Evolutionary conservation across 2,113 vertebrate species (phyloP).

Genomic region (Callocephalon fimbriatum): DNA sequence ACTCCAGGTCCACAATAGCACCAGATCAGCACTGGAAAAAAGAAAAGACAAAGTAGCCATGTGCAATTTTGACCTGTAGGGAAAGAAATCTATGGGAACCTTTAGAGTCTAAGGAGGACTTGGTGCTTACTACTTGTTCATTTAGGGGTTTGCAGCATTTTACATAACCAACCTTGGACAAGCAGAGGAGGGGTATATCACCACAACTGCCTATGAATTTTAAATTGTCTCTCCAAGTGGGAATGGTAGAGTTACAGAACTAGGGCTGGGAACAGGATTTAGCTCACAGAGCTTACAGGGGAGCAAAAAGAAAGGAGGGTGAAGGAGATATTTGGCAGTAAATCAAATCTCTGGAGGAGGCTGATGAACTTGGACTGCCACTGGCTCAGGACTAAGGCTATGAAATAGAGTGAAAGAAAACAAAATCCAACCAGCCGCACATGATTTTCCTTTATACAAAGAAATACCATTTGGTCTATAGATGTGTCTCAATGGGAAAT

Average conservation of each 20-base stretch:
- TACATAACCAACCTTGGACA: neutral
- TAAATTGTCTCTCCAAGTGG: neutral
- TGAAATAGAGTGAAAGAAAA: neutral
- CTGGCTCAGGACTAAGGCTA: neutral
- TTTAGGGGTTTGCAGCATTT: neutral
- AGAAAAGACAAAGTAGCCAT: neutral
- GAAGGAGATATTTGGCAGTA: neutral
- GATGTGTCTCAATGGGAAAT: neutral
- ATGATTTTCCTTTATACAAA: neutral
- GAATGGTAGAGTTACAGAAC: neutral
- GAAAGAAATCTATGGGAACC: neutral
- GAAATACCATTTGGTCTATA: neutral
- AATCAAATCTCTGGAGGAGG: neutral
- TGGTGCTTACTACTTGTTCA: neutral
- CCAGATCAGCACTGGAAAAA: neutral
- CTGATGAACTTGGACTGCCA: neutral
- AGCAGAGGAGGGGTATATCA: neutral
- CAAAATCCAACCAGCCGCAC: neutral
- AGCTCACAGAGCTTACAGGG: accelerated
- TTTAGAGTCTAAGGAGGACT: neutral
- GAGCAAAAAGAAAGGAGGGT: neutral
- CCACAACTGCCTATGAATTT: accelerated
- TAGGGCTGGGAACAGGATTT: neutral
- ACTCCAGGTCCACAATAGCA: neutral
- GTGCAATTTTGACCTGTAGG: neutral